Base-by-base conservation (phyloP, 2,797 vertebrate species). In the Dipus sagitta region DNA sequence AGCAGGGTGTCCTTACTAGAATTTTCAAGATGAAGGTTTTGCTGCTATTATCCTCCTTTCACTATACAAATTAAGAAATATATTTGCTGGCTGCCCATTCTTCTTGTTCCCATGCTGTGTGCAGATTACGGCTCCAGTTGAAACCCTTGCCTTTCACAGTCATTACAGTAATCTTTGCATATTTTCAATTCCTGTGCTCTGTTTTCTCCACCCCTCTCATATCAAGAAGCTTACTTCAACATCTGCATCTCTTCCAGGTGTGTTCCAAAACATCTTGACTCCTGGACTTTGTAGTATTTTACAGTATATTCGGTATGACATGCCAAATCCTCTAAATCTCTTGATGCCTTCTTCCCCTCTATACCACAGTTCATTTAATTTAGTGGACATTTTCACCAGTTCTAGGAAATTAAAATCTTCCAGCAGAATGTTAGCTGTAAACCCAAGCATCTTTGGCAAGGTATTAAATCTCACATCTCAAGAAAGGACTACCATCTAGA, bases 41-140 rank as follows among this genome's bases (percentile, higher is more conserved):
- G 14, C n/a, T 94, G 15, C 20, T 28, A 30, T 79, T 23, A 15
- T 52, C 24, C 4, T 74, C 8, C 58, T 32, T 67, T 88, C 52
- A 17, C 18, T 20, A 71, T 28, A 64, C 4, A 78, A 77, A 83
- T 26, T 52, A 88, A 91, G 24, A 13, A 32, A 32, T 6, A 68
- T 60, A 24, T 2, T 86, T 90, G 9, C 47, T 74, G 14, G 52
- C 28, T 30, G 5, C 38, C 32, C n/a, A 70, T 89, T 93, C 79
- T 72, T 76, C 79, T 94, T 90, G 21, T 2, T 83, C 82, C 42
- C 23, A 86, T 75, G 52, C 30, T 93, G 10, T 87, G 6, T 65
- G 9, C 24, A 91, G 32, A 54, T 65, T 62, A 88, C 79, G 58
- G 58, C 17, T 24, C 23, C 23, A 18, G 7, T 32, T 78, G 84